These are phyloP conservation scores for Junonia oenone DNA, from an alignment of 2,888 invertebrate species.

Conservation along the genomic window DNA sequence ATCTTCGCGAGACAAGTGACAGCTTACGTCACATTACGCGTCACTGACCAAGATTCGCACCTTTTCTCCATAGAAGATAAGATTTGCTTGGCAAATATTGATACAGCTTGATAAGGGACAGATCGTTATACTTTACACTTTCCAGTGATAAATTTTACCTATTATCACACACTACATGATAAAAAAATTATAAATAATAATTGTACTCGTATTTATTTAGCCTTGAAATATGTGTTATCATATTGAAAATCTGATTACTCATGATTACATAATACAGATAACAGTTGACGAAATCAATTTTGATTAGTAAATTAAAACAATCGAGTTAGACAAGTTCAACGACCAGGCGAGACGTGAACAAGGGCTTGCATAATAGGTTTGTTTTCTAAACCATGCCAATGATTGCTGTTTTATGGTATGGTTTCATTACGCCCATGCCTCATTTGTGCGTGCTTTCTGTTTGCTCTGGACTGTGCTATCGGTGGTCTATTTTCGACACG, in stretches of 20 bases:
- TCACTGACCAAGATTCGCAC: conserved; percentile 60
- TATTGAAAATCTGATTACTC: conserved; percentile 4
- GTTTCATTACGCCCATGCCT: conserved; percentile 54
- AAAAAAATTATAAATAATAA: conserved; percentile 35
- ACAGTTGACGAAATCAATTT: neutral
- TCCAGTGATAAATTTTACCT: conserved; percentile 54
- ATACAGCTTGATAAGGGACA: conserved; percentile 53
- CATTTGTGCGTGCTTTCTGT: conserved; percentile 50
- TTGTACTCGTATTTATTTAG: conserved; percentile 30
- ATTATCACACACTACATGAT: conserved; percentile 49
- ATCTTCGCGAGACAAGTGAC: conserved; percentile 38
- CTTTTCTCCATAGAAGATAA: conserved; percentile 58
- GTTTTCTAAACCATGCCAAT: conserved; percentile 51
- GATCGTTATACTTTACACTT: conserved; percentile 74
- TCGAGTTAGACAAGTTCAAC: conserved; percentile 41
- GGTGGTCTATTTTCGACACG: conserved; percentile 37
- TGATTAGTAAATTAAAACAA: conserved; percentile 3
- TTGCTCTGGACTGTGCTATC: conserved; percentile 44
- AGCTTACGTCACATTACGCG: conserved; percentile 54
- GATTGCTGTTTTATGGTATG: conserved; percentile 53
- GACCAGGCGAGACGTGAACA: conserved; percentile 43
- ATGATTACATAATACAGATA: neutral
- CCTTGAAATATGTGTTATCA: conserved; percentile 21
- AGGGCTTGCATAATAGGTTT: conserved; percentile 39
- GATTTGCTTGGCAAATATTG: conserved; percentile 59